Evolutionary conservation across 1,140 invertebrate genomes (phyloP), one percentile per base, ranked within the genome.

Genomic region (Melanaphis sacchari): DNA sequence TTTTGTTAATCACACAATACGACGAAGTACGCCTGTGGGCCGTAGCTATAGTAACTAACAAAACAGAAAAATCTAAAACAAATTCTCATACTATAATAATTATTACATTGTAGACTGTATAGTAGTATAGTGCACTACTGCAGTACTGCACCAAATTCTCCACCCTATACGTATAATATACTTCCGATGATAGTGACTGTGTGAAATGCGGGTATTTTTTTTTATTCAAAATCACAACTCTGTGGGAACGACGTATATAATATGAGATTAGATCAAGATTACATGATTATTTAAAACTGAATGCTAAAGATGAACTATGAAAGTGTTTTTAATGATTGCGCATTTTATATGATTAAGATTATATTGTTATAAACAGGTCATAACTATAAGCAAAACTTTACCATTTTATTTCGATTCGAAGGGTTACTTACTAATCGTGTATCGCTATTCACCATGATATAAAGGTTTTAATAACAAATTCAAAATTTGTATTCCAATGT

Each of bases 181-280:
- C 89, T 59, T 66, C 54, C 36, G 38, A 59, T 22, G 6, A 22
- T 31, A 66, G 59, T 59, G 18, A 52, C 31, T 31, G 89, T 90
- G 52, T 90, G 89, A 90, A 90, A 90, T 90, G 89, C 89, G 89
- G 89, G 89, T 66, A 90, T n/a, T 66, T 59, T 41, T 54, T 85
- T 90, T 66, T 59, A 90, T 90, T 66, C 54, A 59, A 36, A 90
- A 59, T 41, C 40, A 40, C 38, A 40, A 15, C 24, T 59, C 52
- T 90, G 89, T 90, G 89, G 41, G 89, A 90, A 90, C 89, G 89
- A 90, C 66, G 21, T 90, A 41, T n/a, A 22, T 21, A 43, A 8
- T 43, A 66, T 43, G 66, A 90, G 89, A 90, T 90, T n/a, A 90
- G 89, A 90, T 90, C 89, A 90, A 4, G 38, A 52, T 7, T 41